Conservation (phyloP, 2,113 vertebrate species). For the Circaetus cinerascens region DNA sequence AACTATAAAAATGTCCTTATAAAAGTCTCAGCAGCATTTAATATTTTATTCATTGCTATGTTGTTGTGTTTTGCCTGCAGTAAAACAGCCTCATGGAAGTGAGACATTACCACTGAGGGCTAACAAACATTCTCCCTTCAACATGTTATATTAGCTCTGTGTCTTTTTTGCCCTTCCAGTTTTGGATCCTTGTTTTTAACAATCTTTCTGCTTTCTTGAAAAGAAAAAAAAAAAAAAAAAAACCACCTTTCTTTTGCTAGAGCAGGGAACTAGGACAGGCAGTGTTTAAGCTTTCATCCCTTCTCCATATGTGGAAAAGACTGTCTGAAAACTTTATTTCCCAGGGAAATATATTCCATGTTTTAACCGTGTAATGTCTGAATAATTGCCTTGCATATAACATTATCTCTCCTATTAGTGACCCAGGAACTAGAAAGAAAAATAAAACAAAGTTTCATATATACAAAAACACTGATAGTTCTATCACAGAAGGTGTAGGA, state of each 20-base stretch:
- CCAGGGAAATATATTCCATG: neutral
- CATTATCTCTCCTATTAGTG: neutral
- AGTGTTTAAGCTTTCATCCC: neutral
- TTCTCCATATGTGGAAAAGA: neutral
- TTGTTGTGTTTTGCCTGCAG: neutral
- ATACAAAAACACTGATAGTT: neutral
- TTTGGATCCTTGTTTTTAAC: neutral
- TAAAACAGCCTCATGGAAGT: neutral
- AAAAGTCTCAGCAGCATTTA: constrained; percentile 11
- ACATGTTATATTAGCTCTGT: neutral
- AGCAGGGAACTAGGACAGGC: neutral
- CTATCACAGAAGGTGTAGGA: neutral
- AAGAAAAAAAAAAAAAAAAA: neutral
- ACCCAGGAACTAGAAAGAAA: neutral
- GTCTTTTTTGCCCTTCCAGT: neutral
- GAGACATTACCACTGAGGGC: neutral
- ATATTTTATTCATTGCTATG: constrained; percentile 23
- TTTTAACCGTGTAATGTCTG: constrained; percentile 3
- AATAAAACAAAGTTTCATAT: neutral
- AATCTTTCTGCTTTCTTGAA: neutral
- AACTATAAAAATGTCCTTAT: constrained; percentile 6
- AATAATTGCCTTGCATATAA: neutral
- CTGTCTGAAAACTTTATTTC: constrained; percentile 4
- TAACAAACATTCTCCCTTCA: neutral
- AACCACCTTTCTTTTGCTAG: neutral